Evolutionary conservation across 2,888 invertebrate genomes (phyloP), one percentile per base, ranked within the genome.

Genomic region (Drosophila kambysellisi): DNA sequence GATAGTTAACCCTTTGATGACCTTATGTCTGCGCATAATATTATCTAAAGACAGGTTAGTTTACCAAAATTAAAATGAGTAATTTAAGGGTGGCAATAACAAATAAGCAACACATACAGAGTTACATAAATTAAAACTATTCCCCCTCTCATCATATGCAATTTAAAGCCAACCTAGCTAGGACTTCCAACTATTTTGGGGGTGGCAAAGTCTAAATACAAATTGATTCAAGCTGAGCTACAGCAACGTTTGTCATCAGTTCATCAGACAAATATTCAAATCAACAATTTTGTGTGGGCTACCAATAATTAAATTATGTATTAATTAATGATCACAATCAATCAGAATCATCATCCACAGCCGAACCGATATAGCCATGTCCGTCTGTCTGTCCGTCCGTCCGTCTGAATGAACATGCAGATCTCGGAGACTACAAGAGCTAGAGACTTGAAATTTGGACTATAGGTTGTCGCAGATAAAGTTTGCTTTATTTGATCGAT

Each of bases 41-140:
- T 29, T 37, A 41, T 33, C 66, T 39, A 11, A 51, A 46, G 51
- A 59, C 74, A 74, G 74, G 76, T 75, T 68, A 37, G 68, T 29
- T 57, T n/a, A 41, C 20, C 46, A 46, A 46, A 46, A 4, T 25
- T 12, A 25, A 46, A 46, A 46, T 25, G 4, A 52, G 17, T n/a
- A 17, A 35, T 33, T 53, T 53, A 43, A 20, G 32, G 20, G 66
- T 25, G 65, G 53, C 37, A n/a, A 17, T 29, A 32, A n/a, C 30
- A 25, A 11, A 35, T 17, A 30, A 20, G 51, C 37, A n/a, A 30
- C 29, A 60, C 20, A 20, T 39, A 17, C 6, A 15, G 0, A 48
- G 46, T 46, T 35, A n/a, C 39, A 25, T 25, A n/a, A 43, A 41
- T 41, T 41, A 5, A 9, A 43, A n/a, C 35, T 35, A 35, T 35